Evolutionary conservation across 2,797 vertebrate genomes (phyloP).

Genomic region (Acanthurus leucopareius): DNA sequence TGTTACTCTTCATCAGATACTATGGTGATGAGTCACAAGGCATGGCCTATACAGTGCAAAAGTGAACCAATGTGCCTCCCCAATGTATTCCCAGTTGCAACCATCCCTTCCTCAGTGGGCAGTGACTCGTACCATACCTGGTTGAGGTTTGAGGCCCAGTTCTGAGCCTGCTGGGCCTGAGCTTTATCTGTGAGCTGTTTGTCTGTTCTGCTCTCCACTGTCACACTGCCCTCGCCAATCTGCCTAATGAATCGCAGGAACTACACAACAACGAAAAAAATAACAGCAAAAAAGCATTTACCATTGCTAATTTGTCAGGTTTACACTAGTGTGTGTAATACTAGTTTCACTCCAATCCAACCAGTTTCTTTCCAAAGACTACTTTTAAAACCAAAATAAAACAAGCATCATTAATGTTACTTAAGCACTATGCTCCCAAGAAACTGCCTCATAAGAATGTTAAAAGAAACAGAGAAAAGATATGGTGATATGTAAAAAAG

Average conservation of each 20-base stretch:
- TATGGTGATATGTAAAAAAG: conserved; percentile 60
- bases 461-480: conserved; percentile 53
- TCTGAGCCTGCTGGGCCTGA: conserved; percentile 94
- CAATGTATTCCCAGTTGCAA: conserved; percentile 52
- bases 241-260: conserved; percentile 99
- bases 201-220: conserved; percentile 97
- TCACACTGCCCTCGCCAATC: conserved; percentile 99
- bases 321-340: conserved; percentile 39
- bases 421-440: conserved; percentile 10
- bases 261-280: conserved; percentile 87
- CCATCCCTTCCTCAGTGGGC: conserved; percentile 64
- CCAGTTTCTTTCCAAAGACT: conserved; percentile 14
- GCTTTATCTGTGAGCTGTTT: conserved; percentile 92
- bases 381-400: conserved; percentile 22
- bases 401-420: conserved; percentile 8
- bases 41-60: conserved; percentile 58
- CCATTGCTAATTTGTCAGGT: conserved; percentile 57
- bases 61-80: conserved; percentile 46
- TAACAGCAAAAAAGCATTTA: conserved; percentile 74
- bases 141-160: conserved; percentile 99
- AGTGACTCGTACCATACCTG: conserved; percentile 95
- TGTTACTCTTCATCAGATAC: conserved; percentile 66
- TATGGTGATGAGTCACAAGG: conserved; percentile 69
- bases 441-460: conserved; percentile 25
- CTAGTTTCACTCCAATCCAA: conserved; percentile 27